Evolutionary conservation across 2,797 vertebrate genomes (phyloP), one percentile per base, ranked within the genome.

Genomic region (Tauraco hartlaubi): DNA sequence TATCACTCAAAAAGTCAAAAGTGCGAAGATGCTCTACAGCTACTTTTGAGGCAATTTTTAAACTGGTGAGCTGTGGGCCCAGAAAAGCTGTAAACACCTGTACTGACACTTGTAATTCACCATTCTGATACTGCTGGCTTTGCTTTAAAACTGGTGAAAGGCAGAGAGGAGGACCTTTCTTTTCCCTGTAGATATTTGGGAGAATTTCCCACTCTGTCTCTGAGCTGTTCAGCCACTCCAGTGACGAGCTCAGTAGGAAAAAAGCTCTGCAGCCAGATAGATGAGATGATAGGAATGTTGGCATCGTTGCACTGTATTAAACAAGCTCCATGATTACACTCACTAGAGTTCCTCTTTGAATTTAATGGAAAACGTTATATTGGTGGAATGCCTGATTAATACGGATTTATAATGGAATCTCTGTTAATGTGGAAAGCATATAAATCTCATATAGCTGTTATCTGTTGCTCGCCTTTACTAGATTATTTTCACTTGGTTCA

Each of bases 361-460:
- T 94, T 91, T 94, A 97, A 96, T 94, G 92, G 88, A 87, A 94
- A 97, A 95, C 68, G 90, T 85, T 88, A n/a, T 94, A 91, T 77
- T 91, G 78, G 87, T 82, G 69, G 84, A 92, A 91, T 91, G 92
- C 61, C 80, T 81, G 91, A 94, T 96, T 96, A 96, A 96, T 79
- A 88, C 68, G 88, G 85, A 94, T 97, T 96, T 97, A 85, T 94
- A 94, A 90, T 39, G 91, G 87, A 91, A 95, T 67, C 58, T 88
- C 90, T 83, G 91, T 92, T 96, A 96, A 96, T 95, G 78, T 84
- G 59, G 80, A 68, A 91, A 81, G 75, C 49, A 31, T 75, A 86
- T 91, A 86, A 86, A 91, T 92, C 73, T 92, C 88, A 73, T 52
- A 5, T 63, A 74, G 84, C 92, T 94, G 48, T 74, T 74, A 84